Base-by-base conservation (phyloP, 2,888 invertebrate species). In the Conistra vaccinii region DNA sequence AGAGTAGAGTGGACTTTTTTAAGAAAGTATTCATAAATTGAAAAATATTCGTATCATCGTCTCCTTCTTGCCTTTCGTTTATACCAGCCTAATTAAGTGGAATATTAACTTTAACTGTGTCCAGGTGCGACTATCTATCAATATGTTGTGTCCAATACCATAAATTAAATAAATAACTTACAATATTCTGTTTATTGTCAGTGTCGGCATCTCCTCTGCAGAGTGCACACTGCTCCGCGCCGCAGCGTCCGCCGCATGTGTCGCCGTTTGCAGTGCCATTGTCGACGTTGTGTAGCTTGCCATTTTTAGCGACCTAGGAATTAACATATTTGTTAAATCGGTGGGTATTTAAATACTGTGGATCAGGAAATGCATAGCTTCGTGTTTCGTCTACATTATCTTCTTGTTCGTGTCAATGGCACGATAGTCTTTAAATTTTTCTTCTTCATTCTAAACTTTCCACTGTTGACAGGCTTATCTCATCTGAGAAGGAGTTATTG, bases 181-280 rank as follows among this genome's bases (percentile, higher is more conserved):
- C 96, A 84, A 96, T 96, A 69, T 96, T 94, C 83, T 96, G 96
- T 86, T 96, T 95, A 87, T 96, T 96, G 87, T 96, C 96, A 0
- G 96, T 96, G 83, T 96, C 96, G 0, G 93, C 96, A 48, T 95
- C 95, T 0, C 96, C 96, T 20, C 95, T 90, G 57, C 96, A 96
- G 42, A 96, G 92, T 14, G 95, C 95, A 90, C 96, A 96, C 88
- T 94, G 96, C 76, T 94, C 96, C 5, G 94, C 93, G 3, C 96
- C 96, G 83, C 95, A 95, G 5, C 94, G 89, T 2, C 96, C 96
- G 0, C 95, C 95, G 84, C 96, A 96, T 0, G 92, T 87, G 74
- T 91, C 92, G 0, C 85, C 87, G 20, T 89, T 91, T 0, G 90
- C 85, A 2, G 87, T 89, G 3, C 91, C 92, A 45, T 93, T 92